Evolutionary conservation across 2,113 vertebrate genomes (phyloP).

Genomic region (Poecile atricapillus): DNA sequence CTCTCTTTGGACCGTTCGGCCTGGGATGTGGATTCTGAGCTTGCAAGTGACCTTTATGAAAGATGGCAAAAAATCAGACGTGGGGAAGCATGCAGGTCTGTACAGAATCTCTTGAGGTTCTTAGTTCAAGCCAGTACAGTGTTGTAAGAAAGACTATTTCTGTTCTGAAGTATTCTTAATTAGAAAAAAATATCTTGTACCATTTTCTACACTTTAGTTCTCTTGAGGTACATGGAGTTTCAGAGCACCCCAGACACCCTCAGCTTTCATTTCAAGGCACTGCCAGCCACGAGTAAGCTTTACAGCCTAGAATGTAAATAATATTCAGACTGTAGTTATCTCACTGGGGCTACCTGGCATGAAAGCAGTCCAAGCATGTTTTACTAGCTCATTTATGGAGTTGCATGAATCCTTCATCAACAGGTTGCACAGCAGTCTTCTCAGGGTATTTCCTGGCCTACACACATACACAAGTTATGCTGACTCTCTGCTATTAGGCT

Average conservation of each 20-base stretch:
- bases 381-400: background rate
- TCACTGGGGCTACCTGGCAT: background rate
- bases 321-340: background rate
- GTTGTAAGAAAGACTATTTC: background rate
- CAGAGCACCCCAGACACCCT: background rate
- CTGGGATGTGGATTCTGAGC: conserved; percentile 85
- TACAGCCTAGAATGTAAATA: background rate
- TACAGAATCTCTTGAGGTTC: background rate
- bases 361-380: background rate
- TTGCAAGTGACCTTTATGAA: conserved; percentile 84
- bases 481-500: background rate
- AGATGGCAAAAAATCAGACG: conserved; percentile 83
- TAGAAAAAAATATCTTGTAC: background rate
- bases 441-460: background rate
- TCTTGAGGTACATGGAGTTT: background rate
- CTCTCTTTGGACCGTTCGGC: conserved; percentile 81
- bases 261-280: background rate
- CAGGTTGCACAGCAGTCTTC: background rate
- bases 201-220: background rate
- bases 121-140: background rate
- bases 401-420: background rate
- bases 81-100: conserved; percentile 86
- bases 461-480: background rate
- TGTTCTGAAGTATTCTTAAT: background rate
- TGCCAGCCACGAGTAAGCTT: background rate